Evolutionary conservation across 2,113 vertebrate genomes (phyloP), one percentile per base, ranked within the genome.

Genomic region (Siniperca knerii): DNA sequence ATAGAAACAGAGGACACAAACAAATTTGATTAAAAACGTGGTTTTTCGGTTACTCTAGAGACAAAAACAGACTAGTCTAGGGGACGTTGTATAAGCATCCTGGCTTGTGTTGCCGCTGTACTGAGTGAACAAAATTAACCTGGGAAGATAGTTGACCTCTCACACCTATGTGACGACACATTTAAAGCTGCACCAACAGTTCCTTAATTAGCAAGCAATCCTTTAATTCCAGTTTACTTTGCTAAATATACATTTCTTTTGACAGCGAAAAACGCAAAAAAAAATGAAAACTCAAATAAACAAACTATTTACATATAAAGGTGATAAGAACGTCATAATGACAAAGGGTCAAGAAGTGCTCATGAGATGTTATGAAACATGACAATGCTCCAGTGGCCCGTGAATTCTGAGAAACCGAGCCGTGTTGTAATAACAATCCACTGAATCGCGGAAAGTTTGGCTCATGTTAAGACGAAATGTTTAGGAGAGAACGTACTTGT

Each of bases 341-440:
- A 61, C 23, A 76, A 75, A 73, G 8, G 23, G 8, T 64, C 15
- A 44, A 4, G 8, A 15, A 8, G 57, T 46, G 15, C 54, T 65
- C 25, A 84, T 79, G 58, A 77, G 52, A 29, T 73, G 69, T 86
- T 61, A 3, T 84, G 83, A 71, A 55, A 72, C 50, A 33, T 65
- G 60, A 55, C 4, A 67, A 57, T n/a, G 73, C 57, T 57, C 42
- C 65, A 58, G 35, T 54, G 33, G 20, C 12, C 65, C 16, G 8
- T 37, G 65, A 61, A 23, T 89, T 92, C 87, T 33, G 33, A 72
- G 82, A 86, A 90, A 42, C 29, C 1, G 16, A 76, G 35, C 65
- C 13, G 37, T 44, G 72, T 74, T 83, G 66, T n/a, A 73, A 84
- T 8, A 90, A 86, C 91, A 92, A 85, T 82, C 75, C 87, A 55